Evolutionary conservation across 2,797 vertebrate species (phyloP), one percentile per base, ranked within the genome.

Genomic region (Tapera naevia): DNA sequence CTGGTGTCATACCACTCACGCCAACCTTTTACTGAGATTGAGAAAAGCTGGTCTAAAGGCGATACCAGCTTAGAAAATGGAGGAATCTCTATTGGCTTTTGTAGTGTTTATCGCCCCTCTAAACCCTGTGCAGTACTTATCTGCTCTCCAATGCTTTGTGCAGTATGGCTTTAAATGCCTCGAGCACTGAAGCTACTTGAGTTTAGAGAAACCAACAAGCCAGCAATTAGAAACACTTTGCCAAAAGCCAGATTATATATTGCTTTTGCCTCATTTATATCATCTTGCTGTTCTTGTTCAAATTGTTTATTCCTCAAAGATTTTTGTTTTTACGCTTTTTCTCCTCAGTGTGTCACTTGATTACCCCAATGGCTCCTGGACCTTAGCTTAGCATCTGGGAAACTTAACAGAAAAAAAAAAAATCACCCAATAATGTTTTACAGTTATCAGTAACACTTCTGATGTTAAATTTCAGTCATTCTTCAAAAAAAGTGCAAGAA

Each of bases 391-490:
- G 64, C 30, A 76, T 88, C 72, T 75, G 58, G 45, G 35, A 82
- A 94, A 79, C n/a, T 60, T 56, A 65, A 71, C 51, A 70, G 50
- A 32, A 79, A 62, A 79, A 79, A 62, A 7, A 11, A 79, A 62
- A 7, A 11, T 48, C 45, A 89, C 23, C 51, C 57, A 33, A 32
- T 93, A 46, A 78, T 46, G 11, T 71, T 91, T 76, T 86, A 74
- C 17, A 69, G 71, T 56, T 93, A 95, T 67, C 11, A 11, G 27
- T 88, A 78, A 83, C 81, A 73, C 7, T 41, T 80, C 13, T 87
- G 64, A 71, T 75, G 74, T 66, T 92, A 88, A 61, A 88, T 95
- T 97, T 95, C 88, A 91, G 88, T 81, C 18, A 74, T 66, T 91
- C 65, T 70, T 87, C 17, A 3, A 17, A 3, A 25, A 73, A 58